These are phyloP conservation scores for Lycopodina hypogea DNA, from an alignment of 37 sponge, comb jelly and placozoan species.

Conservation along the genomic window DNA sequence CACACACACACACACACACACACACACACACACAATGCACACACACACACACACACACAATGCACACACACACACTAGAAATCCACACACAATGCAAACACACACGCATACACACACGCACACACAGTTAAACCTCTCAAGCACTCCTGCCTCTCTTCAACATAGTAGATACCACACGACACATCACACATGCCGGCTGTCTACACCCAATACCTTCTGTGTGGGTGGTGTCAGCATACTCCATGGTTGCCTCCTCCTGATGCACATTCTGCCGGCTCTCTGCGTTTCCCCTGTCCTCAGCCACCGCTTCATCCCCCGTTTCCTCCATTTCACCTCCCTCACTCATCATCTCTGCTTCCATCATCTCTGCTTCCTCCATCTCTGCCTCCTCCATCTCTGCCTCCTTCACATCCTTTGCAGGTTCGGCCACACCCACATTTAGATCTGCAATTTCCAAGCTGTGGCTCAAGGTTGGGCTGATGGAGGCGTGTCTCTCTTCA, in stretches of 20 bases:
- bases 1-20: too few relatives aligned
- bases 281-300: conserved; percentile 5
- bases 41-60: too few relatives aligned
- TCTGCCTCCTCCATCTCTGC: conserved; percentile 1
- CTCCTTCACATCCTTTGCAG: not conserved
- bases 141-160: too few relatives aligned
- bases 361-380: conserved; percentile 14
- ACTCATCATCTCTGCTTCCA: conserved; percentile 2
- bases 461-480: not conserved
- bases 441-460: not conserved
- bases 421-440: not conserved
- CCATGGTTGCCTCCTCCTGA: conserved; percentile 25
- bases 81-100: too few relatives aligned
- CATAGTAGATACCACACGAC: too few relatives aligned
- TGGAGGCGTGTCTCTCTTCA: not conserved
- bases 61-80: too few relatives aligned
- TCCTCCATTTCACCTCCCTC: conserved; percentile 4
- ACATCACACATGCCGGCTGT: not conserved
- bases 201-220: not conserved
- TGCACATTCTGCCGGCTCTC: not conserved
- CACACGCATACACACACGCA: too few relatives aligned
- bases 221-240: conserved; percentile 39
- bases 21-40: too few relatives aligned
- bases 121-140: too few relatives aligned
- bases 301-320: conserved; percentile 4